Percentiles rank a stretch among this genome's conserved stretches.
Conservation (phyloP, 2,797 vertebrate genomes). For the Enteromius fasciolatus region DNA sequence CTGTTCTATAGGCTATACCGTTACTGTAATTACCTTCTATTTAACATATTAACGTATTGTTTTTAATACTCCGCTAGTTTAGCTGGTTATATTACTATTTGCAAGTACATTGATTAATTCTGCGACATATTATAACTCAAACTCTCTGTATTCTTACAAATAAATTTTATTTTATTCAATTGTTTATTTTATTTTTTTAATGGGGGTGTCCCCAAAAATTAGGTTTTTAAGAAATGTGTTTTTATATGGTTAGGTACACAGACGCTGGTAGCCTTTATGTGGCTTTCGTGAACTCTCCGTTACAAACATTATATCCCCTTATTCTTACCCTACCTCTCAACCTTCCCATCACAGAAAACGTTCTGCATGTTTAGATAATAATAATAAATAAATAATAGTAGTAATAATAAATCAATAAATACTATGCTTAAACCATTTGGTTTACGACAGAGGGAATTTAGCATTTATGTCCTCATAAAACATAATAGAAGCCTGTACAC, state of each 20-base stretch:
- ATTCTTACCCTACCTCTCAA: not conserved
- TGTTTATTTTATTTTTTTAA: not conserved
- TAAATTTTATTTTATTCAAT: not conserved
- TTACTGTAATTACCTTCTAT: not conserved
- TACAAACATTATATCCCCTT: not conserved
- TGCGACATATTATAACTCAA: not conserved
- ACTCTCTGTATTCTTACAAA: not conserved
- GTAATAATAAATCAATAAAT: too few relatives aligned
- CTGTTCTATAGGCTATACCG: not conserved
- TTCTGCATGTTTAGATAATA: not conserved
- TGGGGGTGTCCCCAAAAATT: not conserved
- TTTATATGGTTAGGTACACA: not conserved
- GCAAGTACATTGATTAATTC: not conserved
- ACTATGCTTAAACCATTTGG: too few relatives aligned
- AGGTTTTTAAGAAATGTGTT: not conserved
- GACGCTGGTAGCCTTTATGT: not conserved
- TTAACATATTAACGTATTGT: not conserved
- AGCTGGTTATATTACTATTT: not conserved
- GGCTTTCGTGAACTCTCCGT: not conserved
- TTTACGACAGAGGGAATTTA: not conserved
- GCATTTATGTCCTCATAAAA: not conserved
- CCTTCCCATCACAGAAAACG: not conserved
- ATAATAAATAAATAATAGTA: too few relatives aligned
- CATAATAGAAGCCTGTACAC: not conserved
- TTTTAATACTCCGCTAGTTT: conserved; percentile 1